Evolutionary conservation across 1,140 invertebrate species (phyloP).

Genomic region (Papilio dardanus): DNA sequence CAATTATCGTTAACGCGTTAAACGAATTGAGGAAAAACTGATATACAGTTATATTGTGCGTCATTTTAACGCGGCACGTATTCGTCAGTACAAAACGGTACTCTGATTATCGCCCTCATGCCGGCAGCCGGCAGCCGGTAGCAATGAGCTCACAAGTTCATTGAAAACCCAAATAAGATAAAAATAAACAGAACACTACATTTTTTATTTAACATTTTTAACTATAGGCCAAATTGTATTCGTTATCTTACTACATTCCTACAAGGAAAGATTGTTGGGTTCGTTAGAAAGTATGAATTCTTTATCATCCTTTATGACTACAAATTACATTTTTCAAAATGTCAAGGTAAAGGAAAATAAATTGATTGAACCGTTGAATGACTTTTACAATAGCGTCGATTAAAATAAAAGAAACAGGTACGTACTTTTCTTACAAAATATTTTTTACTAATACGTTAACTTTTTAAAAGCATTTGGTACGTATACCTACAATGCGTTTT

Average conservation of each 20-base stretch:
- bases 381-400: neutral
- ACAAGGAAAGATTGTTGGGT: no score
- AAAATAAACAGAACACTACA: neutral
- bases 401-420: neutral
- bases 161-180: constrained; percentile 11
- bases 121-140: constrained; percentile 17
- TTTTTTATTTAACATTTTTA: neutral
- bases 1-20: constrained; percentile 10
- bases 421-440: neutral
- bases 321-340: neutral
- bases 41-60: neutral
- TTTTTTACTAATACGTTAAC: neutral
- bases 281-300: no score
- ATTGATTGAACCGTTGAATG: neutral
- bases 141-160: constrained; percentile 32
- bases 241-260: neutral
- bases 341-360: neutral
- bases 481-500: constrained; percentile 4
- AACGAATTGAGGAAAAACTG: neutral
- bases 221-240: neutral
- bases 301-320: no score
- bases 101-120: constrained; percentile 48
- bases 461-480: neutral
- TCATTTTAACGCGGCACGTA: constrained; percentile 26
- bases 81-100: constrained; percentile 52